Percentiles rank a stretch among this genome's conserved stretches.
Evolutionary conservation across 2,888 invertebrate genomes (phyloP).

Genomic region (Coelinius sp.): DNA sequence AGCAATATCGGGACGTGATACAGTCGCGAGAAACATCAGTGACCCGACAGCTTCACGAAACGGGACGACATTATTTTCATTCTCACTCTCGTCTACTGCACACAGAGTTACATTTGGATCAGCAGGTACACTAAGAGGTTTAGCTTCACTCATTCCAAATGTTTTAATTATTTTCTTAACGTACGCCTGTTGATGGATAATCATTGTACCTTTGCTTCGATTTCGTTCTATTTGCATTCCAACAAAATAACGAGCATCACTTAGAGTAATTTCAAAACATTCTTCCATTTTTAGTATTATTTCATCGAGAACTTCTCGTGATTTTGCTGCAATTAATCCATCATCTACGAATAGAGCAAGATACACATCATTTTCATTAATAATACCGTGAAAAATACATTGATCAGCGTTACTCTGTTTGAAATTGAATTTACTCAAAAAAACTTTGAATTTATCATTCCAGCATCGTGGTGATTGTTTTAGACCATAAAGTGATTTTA

Average conservation of each 20-base stretch:
- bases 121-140: slow-evolving; percentile 41
- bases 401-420: background rate
- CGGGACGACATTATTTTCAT: slow-evolving; percentile 35
- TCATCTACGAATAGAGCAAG: slow-evolving; percentile 40
- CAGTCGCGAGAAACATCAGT: slow-evolving; percentile 37
- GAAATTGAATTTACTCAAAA: background rate
- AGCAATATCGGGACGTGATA: too few relatives aligned
- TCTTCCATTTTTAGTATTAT: background rate
- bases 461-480: slow-evolving; percentile 36
- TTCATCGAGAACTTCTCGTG: too few relatives aligned
- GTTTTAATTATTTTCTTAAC: slow-evolving; percentile 32
- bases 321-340: slow-evolving; percentile 28
- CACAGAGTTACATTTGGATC: slow-evolving; percentile 38
- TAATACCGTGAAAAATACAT: background rate
- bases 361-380: background rate
- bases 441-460: background rate
- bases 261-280: background rate
- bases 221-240: background rate
- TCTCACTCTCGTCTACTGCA: too few relatives aligned
- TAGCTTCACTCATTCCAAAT: slow-evolving; percentile 44
- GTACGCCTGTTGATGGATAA: background rate
- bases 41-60: slow-evolving; percentile 40
- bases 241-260: background rate
- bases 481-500: slow-evolving; percentile 27
- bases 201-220: background rate